Base-by-base conservation (phyloP, 2,888 invertebrate genomes). In the Heliconius erato region DNA sequence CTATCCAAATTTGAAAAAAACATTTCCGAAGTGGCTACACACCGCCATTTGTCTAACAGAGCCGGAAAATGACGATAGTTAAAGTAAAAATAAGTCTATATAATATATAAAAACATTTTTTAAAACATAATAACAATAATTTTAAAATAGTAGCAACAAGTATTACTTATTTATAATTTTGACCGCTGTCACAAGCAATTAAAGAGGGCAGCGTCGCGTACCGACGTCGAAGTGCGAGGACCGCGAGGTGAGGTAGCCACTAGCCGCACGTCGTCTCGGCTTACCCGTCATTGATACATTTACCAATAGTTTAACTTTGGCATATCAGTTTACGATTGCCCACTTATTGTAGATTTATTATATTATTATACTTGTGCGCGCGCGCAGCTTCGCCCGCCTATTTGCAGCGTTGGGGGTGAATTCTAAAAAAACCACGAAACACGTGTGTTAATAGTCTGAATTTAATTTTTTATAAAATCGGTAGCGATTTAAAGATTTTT, bases 241-340 rank as follows among this genome's bases (percentile, higher is more conserved):
- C 80, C 79, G 92, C 92, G 92, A 89, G 91, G 89, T 89, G 88
- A 88, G 89, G 94, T 92, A 92, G 93, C 93, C 91, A 88, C 92
- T 92, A 92, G 93, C 93, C 91, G 88, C 92, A 91, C 87, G 84
- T 84, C 83, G 90, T 90, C 90, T 95, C 93, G 87, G 79, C 89
- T 95, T 94, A 94, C 94, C 85, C 88, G 94, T 91, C 91, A 93
- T 90, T 90, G 94, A 94, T 94, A 94, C 92, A 93, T 94, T 94
- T 92, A 94, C 95, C 95, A 94, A 95, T 94, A 95, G 94, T 93
- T 95, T 94, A 94, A 92, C 93, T 92, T 90, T 89, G 91, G 90
- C 90, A 91, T 92, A 94, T 95, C 94, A 87, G 85, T 89, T 95
- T 95, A 93, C 94, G 88, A 90, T 90, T 91, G 91, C 88, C 88